A percentile compares a stretch with the other conserved stretches of the same genome.
Conservation (phyloP, 2,113 vertebrate species). For the Psilopogon haemacephalus region DNA sequence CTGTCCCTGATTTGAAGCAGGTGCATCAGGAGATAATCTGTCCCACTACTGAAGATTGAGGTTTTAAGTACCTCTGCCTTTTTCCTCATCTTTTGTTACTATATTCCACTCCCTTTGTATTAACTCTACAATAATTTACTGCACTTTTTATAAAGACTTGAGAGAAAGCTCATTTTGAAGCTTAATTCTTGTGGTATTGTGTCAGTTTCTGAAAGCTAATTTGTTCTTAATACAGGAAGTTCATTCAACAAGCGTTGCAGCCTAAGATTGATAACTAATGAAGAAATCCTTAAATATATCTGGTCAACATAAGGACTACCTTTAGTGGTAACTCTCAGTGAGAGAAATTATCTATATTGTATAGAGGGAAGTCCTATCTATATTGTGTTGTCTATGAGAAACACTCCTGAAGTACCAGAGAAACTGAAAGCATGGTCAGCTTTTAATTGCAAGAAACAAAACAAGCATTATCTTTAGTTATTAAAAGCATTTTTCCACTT, state of each 20-base stretch:
- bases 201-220: not conserved
- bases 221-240: not conserved
- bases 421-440: not conserved
- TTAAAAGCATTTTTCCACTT: slow-evolving; percentile 4
- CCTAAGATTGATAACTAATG: not conserved
- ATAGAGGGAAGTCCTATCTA: too few species aligned
- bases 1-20: too few species aligned
- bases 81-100: too few species aligned
- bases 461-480: not conserved
- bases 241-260: not conserved
- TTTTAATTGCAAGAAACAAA: not conserved
- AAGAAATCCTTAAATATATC: not conserved
- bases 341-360: too few species aligned
- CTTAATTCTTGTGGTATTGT: not conserved
- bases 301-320: not conserved
- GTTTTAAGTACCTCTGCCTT: too few species aligned
- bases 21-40: too few species aligned
- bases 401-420: not conserved
- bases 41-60: too few species aligned
- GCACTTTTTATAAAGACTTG: not conserved
- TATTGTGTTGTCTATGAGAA: too few species aligned
- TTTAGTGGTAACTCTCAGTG: not conserved
- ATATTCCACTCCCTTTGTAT: too few species aligned
- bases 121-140: not conserved
- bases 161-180: not conserved